These are phyloP conservation scores for Paracentrotus lividus DNA, from an alignment of 53 echinoderm and acorn worm genomes.

Conservation along the genomic window DNA sequence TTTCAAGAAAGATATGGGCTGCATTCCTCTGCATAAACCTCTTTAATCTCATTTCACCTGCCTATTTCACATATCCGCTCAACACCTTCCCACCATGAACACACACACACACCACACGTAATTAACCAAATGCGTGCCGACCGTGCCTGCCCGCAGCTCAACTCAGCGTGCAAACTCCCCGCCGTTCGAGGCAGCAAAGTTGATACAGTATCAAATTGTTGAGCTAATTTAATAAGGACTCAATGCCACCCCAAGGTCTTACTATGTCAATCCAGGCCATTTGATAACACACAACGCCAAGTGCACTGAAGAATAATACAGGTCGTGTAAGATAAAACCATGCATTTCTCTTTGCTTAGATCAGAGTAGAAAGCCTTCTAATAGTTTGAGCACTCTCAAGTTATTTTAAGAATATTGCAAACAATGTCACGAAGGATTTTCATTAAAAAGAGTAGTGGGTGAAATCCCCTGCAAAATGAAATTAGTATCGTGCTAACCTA, in stretches of 20 bases:
- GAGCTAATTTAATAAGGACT: constrained; percentile 53
- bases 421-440: background rate
- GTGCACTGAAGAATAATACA: background rate
- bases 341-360: background rate
- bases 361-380: background rate
- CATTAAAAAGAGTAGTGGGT: background rate
- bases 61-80: background rate
- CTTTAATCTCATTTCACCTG: too few relatives aligned
- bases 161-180: constrained; percentile 21
- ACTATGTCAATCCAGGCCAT: constrained; percentile 36
- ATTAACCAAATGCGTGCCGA: constrained; percentile 45
- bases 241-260: constrained; percentile 58
- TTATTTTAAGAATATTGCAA: background rate
- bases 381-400: background rate
- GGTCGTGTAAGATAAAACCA: background rate
- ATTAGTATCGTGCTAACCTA: background rate
- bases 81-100: background rate
- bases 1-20: too few relatives aligned
- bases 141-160: constrained; percentile 28
- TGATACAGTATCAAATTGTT: constrained; percentile 59
- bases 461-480: background rate
- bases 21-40: too few relatives aligned
- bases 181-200: constrained; percentile 39
- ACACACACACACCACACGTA: background rate
- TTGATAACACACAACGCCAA: constrained; percentile 26